A percentile compares a stretch with the other conserved stretches of the same genome.
These are phyloP conservation scores for Melanostigma gelatinosum DNA, from an alignment of 2,113 vertebrate genomes.

Conservation along the genomic window DNA sequence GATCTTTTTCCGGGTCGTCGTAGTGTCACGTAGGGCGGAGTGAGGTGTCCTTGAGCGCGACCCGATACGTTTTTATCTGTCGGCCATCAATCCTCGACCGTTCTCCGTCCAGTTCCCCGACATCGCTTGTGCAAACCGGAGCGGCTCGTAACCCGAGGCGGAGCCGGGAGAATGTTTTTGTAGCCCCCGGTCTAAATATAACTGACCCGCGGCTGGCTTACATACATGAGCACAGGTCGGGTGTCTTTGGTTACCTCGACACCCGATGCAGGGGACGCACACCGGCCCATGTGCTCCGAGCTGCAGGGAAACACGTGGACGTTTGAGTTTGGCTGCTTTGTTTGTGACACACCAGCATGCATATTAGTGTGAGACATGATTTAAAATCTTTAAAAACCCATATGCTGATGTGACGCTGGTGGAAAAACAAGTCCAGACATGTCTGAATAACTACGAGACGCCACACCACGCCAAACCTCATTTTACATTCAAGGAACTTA, in stretches of 20 bases:
- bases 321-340: neutral
- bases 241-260: slow-evolving; percentile 40
- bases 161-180: no score
- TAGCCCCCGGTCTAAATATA: slow-evolving; percentile 57
- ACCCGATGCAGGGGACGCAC: slow-evolving; percentile 22
- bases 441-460: neutral
- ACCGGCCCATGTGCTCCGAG: slow-evolving; percentile 32
- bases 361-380: neutral
- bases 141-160: no score
- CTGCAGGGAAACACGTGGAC: slow-evolving; percentile 23
- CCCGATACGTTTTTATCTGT: slow-evolving; percentile 40
- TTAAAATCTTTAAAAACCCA: neutral
- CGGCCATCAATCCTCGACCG: slow-evolving; percentile 46
- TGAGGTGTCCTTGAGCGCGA: slow-evolving; percentile 59
- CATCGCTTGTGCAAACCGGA: slow-evolving; percentile 18
- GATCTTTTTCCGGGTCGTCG: slow-evolving; percentile 38
- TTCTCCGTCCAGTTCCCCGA: slow-evolving; percentile 23
- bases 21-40: slow-evolving; percentile 41
- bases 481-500: slow-evolving; percentile 1
- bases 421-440: slow-evolving; percentile 31
- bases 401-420: neutral
- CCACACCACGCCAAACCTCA: neutral
- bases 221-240: slow-evolving; percentile 44
- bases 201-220: slow-evolving; percentile 43
- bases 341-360: neutral